A percentile compares a stretch with the other conserved stretches of the same genome.
Evolutionary conservation across 2,888 invertebrate species (phyloP).

Genomic region (Lasioglossum morio): DNA sequence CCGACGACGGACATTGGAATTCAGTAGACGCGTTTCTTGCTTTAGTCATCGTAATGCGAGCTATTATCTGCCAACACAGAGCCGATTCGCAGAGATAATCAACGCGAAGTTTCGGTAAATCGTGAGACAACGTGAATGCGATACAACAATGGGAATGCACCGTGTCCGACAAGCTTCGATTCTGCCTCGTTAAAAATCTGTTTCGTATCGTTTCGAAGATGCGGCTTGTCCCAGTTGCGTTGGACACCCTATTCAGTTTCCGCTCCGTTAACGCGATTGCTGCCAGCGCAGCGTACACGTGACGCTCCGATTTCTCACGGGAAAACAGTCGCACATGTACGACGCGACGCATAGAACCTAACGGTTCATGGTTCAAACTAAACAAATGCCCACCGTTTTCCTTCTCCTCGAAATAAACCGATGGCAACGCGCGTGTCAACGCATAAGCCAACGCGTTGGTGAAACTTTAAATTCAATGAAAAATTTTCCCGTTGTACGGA

Average conservation of each 20-base stretch:
- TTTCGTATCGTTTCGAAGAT: neutral
- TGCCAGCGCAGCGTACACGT: neutral
- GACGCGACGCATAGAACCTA: neutral
- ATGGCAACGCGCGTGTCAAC: neutral
- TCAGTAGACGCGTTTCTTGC: neutral
- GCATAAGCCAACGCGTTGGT: neutral
- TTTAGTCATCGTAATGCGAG: constrained; percentile 12
- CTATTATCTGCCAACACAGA: neutral
- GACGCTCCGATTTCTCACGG: constrained; percentile 11
- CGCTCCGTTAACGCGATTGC: constrained; percentile 8
- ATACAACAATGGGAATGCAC: neutral
- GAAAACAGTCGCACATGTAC: neutral
- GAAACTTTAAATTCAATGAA: neutral
- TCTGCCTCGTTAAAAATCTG: neutral
- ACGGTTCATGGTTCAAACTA: neutral
- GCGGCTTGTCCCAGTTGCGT: neutral
- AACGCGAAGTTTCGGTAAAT: neutral
- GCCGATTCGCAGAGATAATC: neutral
- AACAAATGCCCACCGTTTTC: neutral
- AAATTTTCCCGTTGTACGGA: neutral
- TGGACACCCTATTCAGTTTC: neutral
- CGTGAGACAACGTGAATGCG: neutral
- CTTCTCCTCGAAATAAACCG: neutral
- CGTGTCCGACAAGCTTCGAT: neutral
- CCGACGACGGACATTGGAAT: neutral